These are phyloP conservation scores for Melinaea menophilus DNA, from an alignment of 2,888 invertebrate genomes.

Conservation along the genomic window DNA sequence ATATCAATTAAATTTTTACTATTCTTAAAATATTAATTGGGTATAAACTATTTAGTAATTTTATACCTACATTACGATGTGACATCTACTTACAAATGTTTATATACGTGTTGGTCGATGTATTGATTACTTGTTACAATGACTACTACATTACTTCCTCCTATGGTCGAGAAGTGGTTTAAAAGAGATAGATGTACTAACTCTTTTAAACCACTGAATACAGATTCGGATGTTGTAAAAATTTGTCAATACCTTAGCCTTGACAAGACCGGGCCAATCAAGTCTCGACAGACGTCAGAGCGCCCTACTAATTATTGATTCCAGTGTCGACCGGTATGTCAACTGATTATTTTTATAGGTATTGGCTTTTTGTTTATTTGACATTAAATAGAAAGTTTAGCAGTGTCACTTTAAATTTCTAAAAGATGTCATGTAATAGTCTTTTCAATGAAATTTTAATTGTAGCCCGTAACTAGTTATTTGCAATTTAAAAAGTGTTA, in stretches of 20 bases:
- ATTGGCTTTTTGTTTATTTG: conserved; percentile 9
- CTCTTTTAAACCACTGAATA: conserved; percentile 10
- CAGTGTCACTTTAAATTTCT: conserved; percentile 3
- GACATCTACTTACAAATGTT: too few species aligned
- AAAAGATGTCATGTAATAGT: conserved; percentile 1
- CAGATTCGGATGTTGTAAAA: conserved; percentile 14
- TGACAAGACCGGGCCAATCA: conserved; percentile 23
- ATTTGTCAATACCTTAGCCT: conserved; percentile 21
- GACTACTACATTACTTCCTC: too few species aligned
- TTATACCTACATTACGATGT: too few species aligned
- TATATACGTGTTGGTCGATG: too few species aligned
- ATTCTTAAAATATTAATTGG: too few species aligned
- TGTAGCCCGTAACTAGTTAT: neutral
- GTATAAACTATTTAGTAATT: too few species aligned
- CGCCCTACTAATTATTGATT: conserved; percentile 14
- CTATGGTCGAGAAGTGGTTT: too few species aligned
- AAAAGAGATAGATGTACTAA: too few species aligned
- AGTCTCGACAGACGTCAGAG: conserved; percentile 8
- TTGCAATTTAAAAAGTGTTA: neutral
- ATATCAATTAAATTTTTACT: too few species aligned
- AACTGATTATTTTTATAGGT: conserved; percentile 11
- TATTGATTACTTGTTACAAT: too few species aligned
- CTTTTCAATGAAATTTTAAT: neutral
- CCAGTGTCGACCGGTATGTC: conserved; percentile 11
- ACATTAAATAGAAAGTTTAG: conserved; percentile 13